Base-by-base conservation (phyloP, 2,888 invertebrate genomes). In the Epirrhoe alternata region DNA sequence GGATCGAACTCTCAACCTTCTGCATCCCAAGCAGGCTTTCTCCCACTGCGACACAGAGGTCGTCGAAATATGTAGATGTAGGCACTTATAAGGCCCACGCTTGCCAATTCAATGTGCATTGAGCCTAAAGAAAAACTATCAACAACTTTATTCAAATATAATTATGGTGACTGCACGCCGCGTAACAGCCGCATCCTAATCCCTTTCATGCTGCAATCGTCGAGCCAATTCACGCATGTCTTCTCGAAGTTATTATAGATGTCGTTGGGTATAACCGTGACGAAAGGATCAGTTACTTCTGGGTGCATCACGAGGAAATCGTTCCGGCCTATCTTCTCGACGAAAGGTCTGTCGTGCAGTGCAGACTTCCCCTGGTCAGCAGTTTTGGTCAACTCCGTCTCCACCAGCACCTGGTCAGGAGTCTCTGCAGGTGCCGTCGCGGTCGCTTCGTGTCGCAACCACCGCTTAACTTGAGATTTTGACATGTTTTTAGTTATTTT, bases 171-270 rank as follows among this genome's bases (percentile, higher is more conserved):
- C 3, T 24, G 47, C n/a, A 66, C 75, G 61, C 78, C 82, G 4
- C 78, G 79, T 8, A 90, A 68, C 3, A 90, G 67, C 16, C 81
- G 78, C 0, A 74, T 65, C 30, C 87, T 76, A 0, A 92, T 77
- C 0, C 91, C 92, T 35, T 78, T 80, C 12, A 84, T 52, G 53
- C 82, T 87, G 67, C 92, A 92, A 59, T 89, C 87, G 30, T 89
- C 89, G 6, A 91, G 69, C 92, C 92, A 92, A 67, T 92, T 92
- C 0, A 87, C 87, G 53, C 92, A 92, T 69, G 82, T 80, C 66
- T 89, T 91, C 69, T 91, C 88, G 6, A 83, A 72, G 31, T 81
- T 74, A 47, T 89, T 89, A 59, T 86, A 88, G 0, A 92, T 86
- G 17, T 82, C 75, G 56, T 91, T 92, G 0, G 92, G 92, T 6